phyloP scores from a whole-genome alignment of 2,888 invertebrate species.

The Parnassius glacialis region DNA sequence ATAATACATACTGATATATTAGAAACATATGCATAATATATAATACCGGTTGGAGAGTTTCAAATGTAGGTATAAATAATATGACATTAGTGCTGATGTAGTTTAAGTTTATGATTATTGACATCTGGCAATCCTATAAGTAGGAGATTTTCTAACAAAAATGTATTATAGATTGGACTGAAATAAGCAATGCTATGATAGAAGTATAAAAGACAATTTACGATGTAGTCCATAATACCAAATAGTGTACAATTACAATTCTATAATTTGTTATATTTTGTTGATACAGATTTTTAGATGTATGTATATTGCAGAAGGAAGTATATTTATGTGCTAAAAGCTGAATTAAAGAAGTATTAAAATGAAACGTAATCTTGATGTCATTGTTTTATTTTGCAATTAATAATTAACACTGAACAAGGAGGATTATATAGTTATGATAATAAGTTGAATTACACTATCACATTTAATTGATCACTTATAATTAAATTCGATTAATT shows the following conservation, averaged over 20 bases:
- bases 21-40: too few relatives aligned
- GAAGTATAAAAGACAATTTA: conserved; percentile 67
- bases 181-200: conserved; percentile 49
- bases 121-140: neutral
- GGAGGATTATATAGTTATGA: conserved; percentile 60
- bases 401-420: conserved; percentile 67
- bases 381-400: conserved; percentile 64
- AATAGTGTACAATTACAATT: conserved; percentile 54
- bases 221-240: conserved; percentile 65
- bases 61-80: too few relatives aligned
- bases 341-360: conserved; percentile 53
- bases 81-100: too few relatives aligned
- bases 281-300: conserved; percentile 52
- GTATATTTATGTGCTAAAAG: conserved; percentile 37
- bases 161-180: conserved; percentile 49
- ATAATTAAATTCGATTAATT: conserved; percentile 67
- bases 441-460: conserved; percentile 45
- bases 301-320: conserved; percentile 32
- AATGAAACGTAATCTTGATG: conserved; percentile 46
- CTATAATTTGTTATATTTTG: conserved; percentile 59
- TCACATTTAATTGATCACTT: conserved; percentile 69
- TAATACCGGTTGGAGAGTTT: too few relatives aligned
- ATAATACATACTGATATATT: too few relatives aligned
- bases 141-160: neutral
- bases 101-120: conserved; percentile 6